Base-by-base conservation (phyloP, 2,113 vertebrate genomes). In the Cinclus mexicanus region DNA sequence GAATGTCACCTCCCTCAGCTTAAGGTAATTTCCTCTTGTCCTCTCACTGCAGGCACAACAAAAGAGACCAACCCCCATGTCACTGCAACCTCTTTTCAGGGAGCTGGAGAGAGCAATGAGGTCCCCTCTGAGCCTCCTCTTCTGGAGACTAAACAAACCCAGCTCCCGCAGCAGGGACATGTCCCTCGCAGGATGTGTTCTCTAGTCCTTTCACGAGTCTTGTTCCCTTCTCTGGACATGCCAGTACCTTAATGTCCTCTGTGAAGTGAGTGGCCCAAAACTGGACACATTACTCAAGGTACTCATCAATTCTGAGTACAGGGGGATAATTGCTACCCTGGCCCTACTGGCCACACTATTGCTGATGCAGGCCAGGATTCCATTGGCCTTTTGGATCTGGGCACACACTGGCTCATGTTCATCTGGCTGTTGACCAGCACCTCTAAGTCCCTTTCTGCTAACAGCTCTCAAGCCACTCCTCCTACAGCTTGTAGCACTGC, bases 21-120 rank as follows among this genome's bases (percentile, higher is more conserved):
- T 44, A 52, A 67, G 12, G 19, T 44, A 1, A 12, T 74, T 59
- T 74, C 20, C 23, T 46, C 19, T 52, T 25, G 33, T 60, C 15
- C 19, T 52, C 31, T 80, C 59, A 44, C 44, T 37, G 19, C 42
- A 71, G 57, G 35, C 29, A 71, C 2, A 4, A 35, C 21, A 71
- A 41, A 25, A 35, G 21, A n/a, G 47, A 39, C 12, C 0, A 0
- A 64, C 18, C 8, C 16, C 1, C 31, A 24, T 33, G 44, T 52
- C 52, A 37, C 26, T 72, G 19, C 22, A 50, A 1, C 12, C 31
- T 64, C 12, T 19, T 46, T 33, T 39, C 53, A 60, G 39, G 11
- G 24, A 39, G 2, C 3, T 67, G 37, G 13, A 52, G 19, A 52
- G 53, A 29, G 12, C 0, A 2, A 6, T 52, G 28, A 59, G 13